Evolutionary conservation across 2,797 vertebrate species (phyloP).

Genomic region (Artibeus lituratus): DNA sequence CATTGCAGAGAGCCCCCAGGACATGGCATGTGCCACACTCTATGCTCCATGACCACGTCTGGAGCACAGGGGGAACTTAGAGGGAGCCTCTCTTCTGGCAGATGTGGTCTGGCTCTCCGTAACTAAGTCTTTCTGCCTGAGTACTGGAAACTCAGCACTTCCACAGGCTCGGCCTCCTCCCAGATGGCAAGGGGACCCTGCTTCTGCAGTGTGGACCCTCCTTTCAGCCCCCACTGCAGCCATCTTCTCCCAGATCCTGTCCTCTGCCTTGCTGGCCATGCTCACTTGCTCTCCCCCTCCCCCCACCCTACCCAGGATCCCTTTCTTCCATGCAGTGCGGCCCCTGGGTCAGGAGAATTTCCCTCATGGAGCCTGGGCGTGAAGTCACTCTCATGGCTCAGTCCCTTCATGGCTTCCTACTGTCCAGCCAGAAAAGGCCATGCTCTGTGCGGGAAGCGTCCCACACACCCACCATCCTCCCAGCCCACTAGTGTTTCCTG

Average conservation of each 20-base stretch:
- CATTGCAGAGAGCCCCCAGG: background rate
- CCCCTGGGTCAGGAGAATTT: background rate
- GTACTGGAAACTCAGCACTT: background rate
- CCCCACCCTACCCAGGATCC: background rate
- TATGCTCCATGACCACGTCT: fast-evolving
- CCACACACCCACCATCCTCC: fast-evolving
- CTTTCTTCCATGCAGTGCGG: background rate
- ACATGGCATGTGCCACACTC: fast-evolving
- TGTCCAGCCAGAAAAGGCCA: background rate
- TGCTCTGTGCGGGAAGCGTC: fast-evolving
- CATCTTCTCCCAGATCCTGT: background rate
- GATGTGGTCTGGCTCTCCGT: background rate
- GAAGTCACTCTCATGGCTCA: background rate
- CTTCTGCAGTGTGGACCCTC: background rate
- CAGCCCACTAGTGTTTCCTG: background rate
- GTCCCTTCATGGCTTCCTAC: background rate
- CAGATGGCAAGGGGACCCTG: fast-evolving
- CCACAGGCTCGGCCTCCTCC: background rate
- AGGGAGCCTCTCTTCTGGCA: fast-evolving
- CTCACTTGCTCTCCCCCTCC: background rate
- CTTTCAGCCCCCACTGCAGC: fast-evolving
- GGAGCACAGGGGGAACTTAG: background rate
- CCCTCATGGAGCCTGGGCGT: background rate
- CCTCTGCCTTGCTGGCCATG: background rate
- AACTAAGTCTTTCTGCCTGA: background rate